Conservation (phyloP, 2,113 vertebrate genomes). For the Hirundichthys speculiger region DNA sequence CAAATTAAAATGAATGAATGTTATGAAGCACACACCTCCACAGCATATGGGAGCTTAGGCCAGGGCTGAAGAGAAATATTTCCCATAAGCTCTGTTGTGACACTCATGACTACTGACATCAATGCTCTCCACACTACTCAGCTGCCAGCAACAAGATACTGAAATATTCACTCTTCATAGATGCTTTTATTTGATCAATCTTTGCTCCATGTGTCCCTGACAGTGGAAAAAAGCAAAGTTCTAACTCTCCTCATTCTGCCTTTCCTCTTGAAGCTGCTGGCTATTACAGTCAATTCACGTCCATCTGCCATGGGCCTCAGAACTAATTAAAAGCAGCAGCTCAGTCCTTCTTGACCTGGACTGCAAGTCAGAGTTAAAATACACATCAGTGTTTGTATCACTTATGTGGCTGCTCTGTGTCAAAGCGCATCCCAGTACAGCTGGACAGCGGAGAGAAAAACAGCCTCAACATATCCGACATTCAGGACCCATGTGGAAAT, state of each 20-base stretch:
- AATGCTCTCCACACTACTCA: background rate
- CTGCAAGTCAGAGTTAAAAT: constrained; percentile 54
- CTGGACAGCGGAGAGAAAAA: constrained; percentile 22
- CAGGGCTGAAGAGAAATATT: constrained; percentile 35
- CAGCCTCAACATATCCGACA: constrained; percentile 10
- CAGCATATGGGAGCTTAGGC: constrained; percentile 52
- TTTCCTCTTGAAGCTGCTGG: constrained; percentile 57
- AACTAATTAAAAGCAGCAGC: constrained; percentile 71
- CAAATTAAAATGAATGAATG: constrained; percentile 70
- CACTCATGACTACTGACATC: constrained; percentile 57
- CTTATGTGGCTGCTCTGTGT: constrained; percentile 14
- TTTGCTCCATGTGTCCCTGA: constrained; percentile 20
- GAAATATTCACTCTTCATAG: constrained; percentile 60
- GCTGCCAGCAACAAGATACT: constrained; percentile 38
- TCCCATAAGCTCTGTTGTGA: constrained; percentile 48
- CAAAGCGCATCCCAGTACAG: constrained; percentile 33
- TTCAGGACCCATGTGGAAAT: constrained; percentile 29
- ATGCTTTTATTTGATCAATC: constrained; percentile 67
- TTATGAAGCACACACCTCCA: constrained; percentile 23
- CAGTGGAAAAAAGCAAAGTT: constrained; percentile 41
- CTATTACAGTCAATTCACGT: constrained; percentile 62
- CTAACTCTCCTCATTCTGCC: constrained; percentile 52
- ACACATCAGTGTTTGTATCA: constrained; percentile 26
- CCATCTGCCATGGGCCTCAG: constrained; percentile 65
- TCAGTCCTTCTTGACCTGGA: constrained; percentile 35